Conservation (phyloP, 2,888 invertebrate species). For the Mesoligia furuncula region DNA sequence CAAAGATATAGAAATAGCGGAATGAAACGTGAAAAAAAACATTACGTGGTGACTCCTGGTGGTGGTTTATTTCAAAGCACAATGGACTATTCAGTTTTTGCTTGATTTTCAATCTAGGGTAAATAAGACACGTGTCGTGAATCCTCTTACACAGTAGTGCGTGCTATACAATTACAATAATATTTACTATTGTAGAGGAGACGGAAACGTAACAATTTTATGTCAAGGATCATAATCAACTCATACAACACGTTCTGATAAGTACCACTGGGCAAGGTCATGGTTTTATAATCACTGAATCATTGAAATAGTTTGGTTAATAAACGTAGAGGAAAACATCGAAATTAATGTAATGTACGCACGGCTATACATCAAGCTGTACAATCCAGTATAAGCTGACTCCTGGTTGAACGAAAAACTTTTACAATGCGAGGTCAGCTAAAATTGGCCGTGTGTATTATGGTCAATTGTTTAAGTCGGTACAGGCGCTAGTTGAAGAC, state of each 20-base stretch:
- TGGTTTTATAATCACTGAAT: constrained; percentile 32
- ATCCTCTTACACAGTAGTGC: background rate
- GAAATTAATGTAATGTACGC: constrained; percentile 18
- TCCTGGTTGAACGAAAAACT: background rate
- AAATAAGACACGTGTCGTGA: background rate
- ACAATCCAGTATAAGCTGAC: background rate
- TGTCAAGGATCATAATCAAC: constrained; percentile 43
- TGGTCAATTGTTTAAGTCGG: constrained; percentile 39
- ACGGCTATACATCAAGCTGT: background rate
- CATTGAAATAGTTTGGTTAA: constrained; percentile 15
- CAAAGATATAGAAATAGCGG: background rate
- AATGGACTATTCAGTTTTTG: background rate
- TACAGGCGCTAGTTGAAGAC: constrained; percentile 33
- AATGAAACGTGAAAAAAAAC: background rate
- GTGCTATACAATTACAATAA: constrained; percentile 8
- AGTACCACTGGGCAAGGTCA: constrained; percentile 72
- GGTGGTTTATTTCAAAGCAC: background rate
- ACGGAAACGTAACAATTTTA: constrained; percentile 39
- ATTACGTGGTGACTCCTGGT: background rate
- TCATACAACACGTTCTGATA: constrained; percentile 36
- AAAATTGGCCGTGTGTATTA: background rate
- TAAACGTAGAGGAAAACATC: constrained; percentile 42
- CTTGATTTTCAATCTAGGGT: background rate
- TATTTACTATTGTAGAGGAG: constrained; percentile 16
- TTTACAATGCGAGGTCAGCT: background rate